Evolutionary conservation across 2,797 vertebrate genomes (phyloP), one percentile per base, ranked within the genome.

Genomic region (Coreius guichenoti): DNA sequence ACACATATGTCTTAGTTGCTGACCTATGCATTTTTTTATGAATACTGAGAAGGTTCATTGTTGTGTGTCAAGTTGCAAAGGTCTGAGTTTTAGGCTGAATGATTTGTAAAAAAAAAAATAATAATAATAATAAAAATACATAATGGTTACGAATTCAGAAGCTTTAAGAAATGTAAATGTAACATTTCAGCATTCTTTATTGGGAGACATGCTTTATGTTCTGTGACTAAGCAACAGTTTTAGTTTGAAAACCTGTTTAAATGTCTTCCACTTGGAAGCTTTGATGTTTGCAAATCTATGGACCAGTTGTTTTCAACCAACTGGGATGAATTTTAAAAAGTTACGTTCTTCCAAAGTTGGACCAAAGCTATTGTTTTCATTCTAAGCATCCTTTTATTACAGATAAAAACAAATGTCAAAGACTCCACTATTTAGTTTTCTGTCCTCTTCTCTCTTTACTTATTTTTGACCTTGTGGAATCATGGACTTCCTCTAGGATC

Each of bases 1-100:
- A 80, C 68, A 83, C 82, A 87, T 81, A 81, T 58, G 61, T 43
- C 26, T 80, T 14, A 85, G 82, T 86, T 85, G 86, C 80, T 80
- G 85, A 80, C 85, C 29, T 45, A 43, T 63, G 74, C 58, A 4
- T 39, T 83, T 31, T 82, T 86, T 67, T 47, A 13, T 0, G 21
- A 83, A 83, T 26, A 36, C 77, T 49, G 54, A 61, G 33, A 8
- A 31, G 69, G 69, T 11, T 19, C 54, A 63, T 82, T 73, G 47
- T 73, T 82, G 69, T 82, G 19, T 47, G 23, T 11, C 80, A 73
- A 72, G 80, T 58, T 61, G n/a, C 68, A 58, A 29, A 43, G 36
- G 68, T 58, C 75, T 11, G 75, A 82, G 26, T 23, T 81, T 68
- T 69, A 54, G 36, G 65, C 79, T 36, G 31, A 69, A 51, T 47